These are phyloP conservation scores for Sinhomidia bicolor DNA, from an alignment of 2,888 invertebrate species.

Conservation along the genomic window DNA sequence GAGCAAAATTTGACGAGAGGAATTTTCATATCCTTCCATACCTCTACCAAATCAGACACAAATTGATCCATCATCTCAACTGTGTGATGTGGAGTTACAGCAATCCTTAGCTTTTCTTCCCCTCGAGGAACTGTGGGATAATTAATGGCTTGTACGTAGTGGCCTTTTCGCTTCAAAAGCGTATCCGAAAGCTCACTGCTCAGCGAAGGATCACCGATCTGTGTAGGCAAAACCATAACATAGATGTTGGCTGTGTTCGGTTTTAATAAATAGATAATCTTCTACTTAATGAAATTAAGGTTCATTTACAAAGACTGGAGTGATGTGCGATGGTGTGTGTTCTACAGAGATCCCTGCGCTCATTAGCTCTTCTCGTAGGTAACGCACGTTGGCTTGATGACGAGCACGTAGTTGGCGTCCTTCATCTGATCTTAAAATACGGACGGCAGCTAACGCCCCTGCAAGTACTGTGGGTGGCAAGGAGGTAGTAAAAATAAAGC, in stretches of 20 bases:
- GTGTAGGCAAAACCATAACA: conserved; percentile 56
- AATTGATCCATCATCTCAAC: conserved; percentile 91
- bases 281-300: background rate
- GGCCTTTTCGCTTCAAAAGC: conserved; percentile 91
- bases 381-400: conserved; percentile 94
- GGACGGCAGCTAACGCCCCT: conserved; percentile 92
- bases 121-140: conserved; percentile 98
- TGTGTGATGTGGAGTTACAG: conserved; percentile 97
- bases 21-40: conserved; percentile 91
- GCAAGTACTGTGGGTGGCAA: conserved; percentile 95
- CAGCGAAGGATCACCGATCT: conserved; percentile 92
- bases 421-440: conserved; percentile 92
- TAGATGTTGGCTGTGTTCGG: background rate
- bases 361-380: conserved; percentile 89
- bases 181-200: conserved; percentile 92
- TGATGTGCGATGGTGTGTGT: conserved; percentile 96
- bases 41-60: conserved; percentile 88
- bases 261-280: too few relatives aligned
- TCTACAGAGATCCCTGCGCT: conserved; percentile 92
- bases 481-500: conserved; percentile 99
- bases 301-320: conserved; percentile 91
- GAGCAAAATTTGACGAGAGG: conserved; percentile 82
- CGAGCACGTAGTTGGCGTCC: conserved; percentile 88
- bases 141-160: conserved; percentile 99
- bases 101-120: conserved; percentile 94